Evolutionary conservation across 2,797 vertebrate genomes (phyloP), one percentile per base, ranked within the genome.

Genomic region (Merluccius polli): DNA sequence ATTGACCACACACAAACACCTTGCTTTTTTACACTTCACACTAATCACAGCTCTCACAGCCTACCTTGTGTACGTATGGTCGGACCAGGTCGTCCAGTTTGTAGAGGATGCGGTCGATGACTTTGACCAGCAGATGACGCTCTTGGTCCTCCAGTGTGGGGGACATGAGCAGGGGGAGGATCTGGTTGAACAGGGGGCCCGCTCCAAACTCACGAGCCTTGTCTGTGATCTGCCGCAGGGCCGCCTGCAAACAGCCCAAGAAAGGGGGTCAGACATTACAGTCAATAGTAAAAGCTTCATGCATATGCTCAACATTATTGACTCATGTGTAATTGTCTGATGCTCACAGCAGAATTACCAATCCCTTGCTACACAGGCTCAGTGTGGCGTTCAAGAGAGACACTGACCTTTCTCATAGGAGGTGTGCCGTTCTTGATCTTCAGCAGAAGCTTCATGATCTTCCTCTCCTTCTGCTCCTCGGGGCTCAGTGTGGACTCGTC

Each of bases 371-470:
- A 59, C 48, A 59, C 15, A 59, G 52, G 21, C 52, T n/a, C 52
- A 7, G 21, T 24, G 52, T 10, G 21, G 32, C 31, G 21, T 35
- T 33, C 18, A 71, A 71, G 18, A 71, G 32, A 21, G 32, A 32
- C 67, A 84, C 84, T 1, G 6, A 89, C 98, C 94, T 99, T 99
- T 76, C 98, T 96, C 98, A 99, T 99, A 71, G 98, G 98, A 71
- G 98, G 98, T 0, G 98, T 99, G 81, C 98, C 98, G 71, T 99
- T 99, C 89, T 99, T 99, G 78, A 99, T 99, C 92, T 99, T 99
- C 86, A 99, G 89, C 81, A 99, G 94, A 73, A 99, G 90, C 82
- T 99, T 99, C 98, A 99, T 99, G 85, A 99, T 99, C 94, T 99
- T 99, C 84, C 98, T 95, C 81, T 99, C 98, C 77, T 99, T 99